phyloP scores from a whole-genome alignment of 2,797 vertebrate genomes.

The Ficedula albicollis region DNA sequence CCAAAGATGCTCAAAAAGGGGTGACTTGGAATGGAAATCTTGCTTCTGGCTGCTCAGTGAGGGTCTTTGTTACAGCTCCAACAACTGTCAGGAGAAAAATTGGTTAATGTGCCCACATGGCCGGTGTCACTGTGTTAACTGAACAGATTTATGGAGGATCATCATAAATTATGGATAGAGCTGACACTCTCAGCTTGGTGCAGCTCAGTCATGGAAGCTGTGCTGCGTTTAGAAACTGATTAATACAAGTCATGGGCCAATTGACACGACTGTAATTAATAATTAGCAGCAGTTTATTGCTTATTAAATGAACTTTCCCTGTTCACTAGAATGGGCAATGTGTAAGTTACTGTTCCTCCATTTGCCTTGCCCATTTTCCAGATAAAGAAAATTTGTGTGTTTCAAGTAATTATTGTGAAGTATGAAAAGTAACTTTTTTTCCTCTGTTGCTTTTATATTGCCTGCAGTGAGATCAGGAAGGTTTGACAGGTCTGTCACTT shows the following conservation, averaged over 20 bases:
- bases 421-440: not conserved
- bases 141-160: not conserved
- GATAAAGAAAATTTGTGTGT: not conserved
- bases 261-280: not conserved
- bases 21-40: not conserved
- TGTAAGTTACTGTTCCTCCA: not conserved
- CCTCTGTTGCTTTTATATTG: not conserved
- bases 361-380: not conserved
- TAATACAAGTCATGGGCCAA: not conserved
- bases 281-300: not conserved
- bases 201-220: not conserved
- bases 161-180: not conserved
- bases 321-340: not conserved
- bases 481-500: not conserved
- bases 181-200: not conserved
- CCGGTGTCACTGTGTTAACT: not conserved
- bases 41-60: not conserved
- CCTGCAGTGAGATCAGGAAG: not conserved
- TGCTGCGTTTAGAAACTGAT: not conserved
- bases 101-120: not conserved
- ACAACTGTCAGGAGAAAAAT: not conserved
- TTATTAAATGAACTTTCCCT: not conserved
- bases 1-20: not conserved
- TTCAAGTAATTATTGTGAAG: not conserved
- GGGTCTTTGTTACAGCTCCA: not conserved